Base-by-base conservation (phyloP, 2,113 vertebrate species). In the Grammatotria lemairii region DNA sequence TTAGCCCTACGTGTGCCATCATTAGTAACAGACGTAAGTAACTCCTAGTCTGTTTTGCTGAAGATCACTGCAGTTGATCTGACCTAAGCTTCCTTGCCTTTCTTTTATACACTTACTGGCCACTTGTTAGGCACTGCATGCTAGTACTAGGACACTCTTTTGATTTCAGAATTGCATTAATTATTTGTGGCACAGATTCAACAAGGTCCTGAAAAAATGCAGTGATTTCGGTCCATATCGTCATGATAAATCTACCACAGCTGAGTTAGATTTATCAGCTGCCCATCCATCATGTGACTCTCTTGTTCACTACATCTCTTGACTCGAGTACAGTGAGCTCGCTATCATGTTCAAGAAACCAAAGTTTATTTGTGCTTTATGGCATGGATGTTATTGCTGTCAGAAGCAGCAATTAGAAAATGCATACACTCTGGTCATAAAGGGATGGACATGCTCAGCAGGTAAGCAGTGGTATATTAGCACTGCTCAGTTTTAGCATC, bases 11-110 rank as follows among this genome's bases (percentile, higher is more conserved):
- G 54, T 73, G 21, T 70, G 38, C 55, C 49, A 70, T 88, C 81
- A 90, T 82, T 84, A 81, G 49, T 28, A 88, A 85, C 88, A 91
- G 88, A 89, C 89, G 80, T 55, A 38, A 75, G 17, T 21, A 79
- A 68, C 65, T 58, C n/a, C 19, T 14, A 47, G 14, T 81, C 80
- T 68, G 82, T 80, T 63, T 82, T 80, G 23, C 70, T 49, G 9
- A 85, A 86, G 42, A 84, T 70, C 84, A 86, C 13, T 54, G 73
- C 14, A 68, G 23, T 35, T 14, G 65, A 75, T 42, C n/a, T 58
- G 26, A 40, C 2, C 57, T 51, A 81, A 7, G 5, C 14, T 65
- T 57, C 49, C 58, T 60, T 42, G 40, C 23, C 58, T 86, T 38
- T 40, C 13, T 49, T 47, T 51, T 12, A 51, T 31, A 47, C 23